Base-by-base conservation (phyloP, 2,888 invertebrate genomes). In the Argyra leucocephala region DNA sequence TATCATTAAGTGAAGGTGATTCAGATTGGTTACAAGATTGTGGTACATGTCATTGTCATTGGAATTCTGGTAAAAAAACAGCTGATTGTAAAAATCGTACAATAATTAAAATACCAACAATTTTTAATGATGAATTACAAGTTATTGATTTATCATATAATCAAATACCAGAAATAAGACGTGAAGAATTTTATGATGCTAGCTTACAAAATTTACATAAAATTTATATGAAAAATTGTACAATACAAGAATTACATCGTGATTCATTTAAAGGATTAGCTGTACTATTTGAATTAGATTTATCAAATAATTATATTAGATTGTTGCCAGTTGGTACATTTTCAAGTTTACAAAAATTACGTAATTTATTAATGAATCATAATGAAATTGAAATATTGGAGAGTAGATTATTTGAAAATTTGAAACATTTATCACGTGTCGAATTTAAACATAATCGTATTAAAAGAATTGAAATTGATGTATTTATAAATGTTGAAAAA, bases 1-100 rank as follows among this genome's bases (percentile, higher is more conserved):
- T 12, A 10, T 31, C 48, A 48, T 48, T 48, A 61, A 61, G 15
- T 61, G 31, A 61, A 61, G 75, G 71, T 5, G 74, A 75, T 61
- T 71, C 74, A 9, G 78, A 80, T 65, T 79, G 78, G 77, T 72
- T 76, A 71, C 75, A 77, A 66, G 75, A 72, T 63, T 80, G 80
- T 69, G 72, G 76, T 64, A 69, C 69, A 48, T 94, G 94, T 81
- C 86, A 87, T 74, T 94, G 94, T 77, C 87, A 88, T 69, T 94
- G 94, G 93, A 86, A 86, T 31, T 87, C 88, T 67, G 93, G 93
- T 7, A 91, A 88, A 77, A 91, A 89, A 76, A 87, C 87, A 23
- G 93, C 92, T 1, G 89, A 91, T 71, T 95, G 95, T 76, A 84
- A 84, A 48, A 82, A 83, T 65, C 83, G 84, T 57, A 82, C 83